Conservation (phyloP, 2,888 invertebrate species). For the Digitonthophagus gazella region DNA sequence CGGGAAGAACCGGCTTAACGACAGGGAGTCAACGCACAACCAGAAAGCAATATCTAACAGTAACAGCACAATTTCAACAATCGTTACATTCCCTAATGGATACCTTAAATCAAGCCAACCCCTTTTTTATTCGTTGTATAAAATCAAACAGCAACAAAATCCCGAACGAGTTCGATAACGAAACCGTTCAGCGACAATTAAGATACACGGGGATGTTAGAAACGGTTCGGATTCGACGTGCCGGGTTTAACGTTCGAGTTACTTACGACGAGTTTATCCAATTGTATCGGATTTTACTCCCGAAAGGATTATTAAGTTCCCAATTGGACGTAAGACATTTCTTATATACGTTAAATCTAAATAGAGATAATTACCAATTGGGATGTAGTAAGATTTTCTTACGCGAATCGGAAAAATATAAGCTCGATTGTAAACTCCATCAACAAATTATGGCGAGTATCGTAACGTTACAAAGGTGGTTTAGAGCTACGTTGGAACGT, state of each 20-base stretch:
- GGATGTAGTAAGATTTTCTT: constrained; percentile 88
- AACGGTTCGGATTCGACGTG: constrained; percentile 90
- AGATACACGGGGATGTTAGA: constrained; percentile 97
- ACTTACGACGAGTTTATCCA: constrained; percentile 94
- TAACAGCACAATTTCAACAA: constrained; percentile 93
- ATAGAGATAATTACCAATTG: constrained; percentile 88
- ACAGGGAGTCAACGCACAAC: constrained; percentile 59
- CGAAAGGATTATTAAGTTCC: constrained; percentile 82
- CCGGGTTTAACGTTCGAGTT: constrained; percentile 91
- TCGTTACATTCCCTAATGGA: constrained; percentile 91
- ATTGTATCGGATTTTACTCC: constrained; percentile 84
- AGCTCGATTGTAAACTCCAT: constrained; percentile 87
- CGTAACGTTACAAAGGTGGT: constrained; percentile 89
- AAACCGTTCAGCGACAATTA: constrained; percentile 85
- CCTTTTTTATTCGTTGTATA: constrained; percentile 87
- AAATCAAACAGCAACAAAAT: constrained; percentile 94
- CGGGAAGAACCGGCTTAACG: constrained; percentile 69
- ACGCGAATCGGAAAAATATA: constrained; percentile 90
- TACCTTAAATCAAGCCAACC: constrained; percentile 85
- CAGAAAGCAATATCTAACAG: constrained; percentile 86
- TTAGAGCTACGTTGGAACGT: constrained; percentile 76
- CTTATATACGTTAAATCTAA: constrained; percentile 77
- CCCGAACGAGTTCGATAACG: constrained; percentile 90
- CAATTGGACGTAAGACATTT: constrained; percentile 84
- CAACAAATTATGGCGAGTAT: constrained; percentile 93